Evolutionary conservation across 1,140 invertebrate genomes (phyloP), one percentile per base, ranked within the genome.

Genomic region (Streblospio benedicti): DNA sequence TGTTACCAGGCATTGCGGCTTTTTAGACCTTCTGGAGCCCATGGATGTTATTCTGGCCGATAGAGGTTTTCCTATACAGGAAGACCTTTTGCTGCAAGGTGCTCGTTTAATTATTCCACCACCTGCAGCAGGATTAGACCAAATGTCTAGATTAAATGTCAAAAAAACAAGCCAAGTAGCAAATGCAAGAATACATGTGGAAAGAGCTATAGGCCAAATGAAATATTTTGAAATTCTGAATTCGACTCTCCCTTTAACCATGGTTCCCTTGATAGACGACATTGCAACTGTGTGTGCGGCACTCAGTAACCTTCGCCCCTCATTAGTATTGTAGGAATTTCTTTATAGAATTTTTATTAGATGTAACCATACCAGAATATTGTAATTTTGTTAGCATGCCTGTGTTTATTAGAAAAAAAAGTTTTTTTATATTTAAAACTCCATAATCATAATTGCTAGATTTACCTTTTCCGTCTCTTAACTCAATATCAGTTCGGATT

Each of bases 11-110:
- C 62, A 75, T 59, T 71, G 66, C 35, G 75, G 70, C 4, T 70
- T 79, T 57, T 52, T 78, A 57, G 65, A 78, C 65, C 56, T 68
- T 43, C 60, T 78, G 43, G 70, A 76, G 69, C 62, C 65, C 53
- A 72, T 68, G 52, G 76, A 77, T 66, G 18, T 62, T 9, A 68
- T 78, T 58, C 65, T 79, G 51, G 75, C 72, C 5, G 74, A 78
- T 58, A 75, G 75, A 71, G 75, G 76, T 14, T 78, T 78, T 63
- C 65, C 67, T 54, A 61, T 71, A 25, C 49, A 51, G 30, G 18
- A 51, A 25, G 30, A n/a, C 30, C 20, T 51, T 28, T 20, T 20
- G n/a, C 23, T 20, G 20, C 49, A 51, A 51, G 23, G 49, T 51
- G 49, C 49, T 25, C 16, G 30, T 25, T 20, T 51, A 2, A 51